These are phyloP conservation scores for Pyrocoelia pectoralis DNA, from an alignment of 2,888 invertebrate species.

Conservation along the genomic window DNA sequence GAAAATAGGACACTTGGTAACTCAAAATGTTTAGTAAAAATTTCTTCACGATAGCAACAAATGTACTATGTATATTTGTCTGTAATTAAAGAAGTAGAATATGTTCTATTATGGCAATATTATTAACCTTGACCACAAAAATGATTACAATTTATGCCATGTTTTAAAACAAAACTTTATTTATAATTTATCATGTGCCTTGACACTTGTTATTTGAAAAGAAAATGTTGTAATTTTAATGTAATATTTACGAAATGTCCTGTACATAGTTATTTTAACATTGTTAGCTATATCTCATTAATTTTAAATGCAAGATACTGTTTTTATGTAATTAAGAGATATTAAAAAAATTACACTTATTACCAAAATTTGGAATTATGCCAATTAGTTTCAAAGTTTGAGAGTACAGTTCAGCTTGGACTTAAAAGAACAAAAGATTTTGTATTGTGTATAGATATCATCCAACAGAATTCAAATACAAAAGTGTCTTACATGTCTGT, in stretches of 20 bases:
- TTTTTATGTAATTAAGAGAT: constrained; percentile 17
- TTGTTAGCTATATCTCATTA: constrained; percentile 30
- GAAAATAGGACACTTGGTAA: neutral
- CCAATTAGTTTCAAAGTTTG: too few relatives aligned
- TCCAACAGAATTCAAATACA: constrained; percentile 33
- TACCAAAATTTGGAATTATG: too few relatives aligned
- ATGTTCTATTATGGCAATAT: neutral
- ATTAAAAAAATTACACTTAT: constrained; percentile 9
- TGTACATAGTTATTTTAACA: constrained; percentile 42
- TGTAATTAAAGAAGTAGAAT: too few relatives aligned
- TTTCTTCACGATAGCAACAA: too few relatives aligned
- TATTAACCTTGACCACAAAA: neutral
- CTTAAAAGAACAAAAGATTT: too few relatives aligned
- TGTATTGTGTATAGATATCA: too few relatives aligned
- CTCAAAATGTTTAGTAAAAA: neutral
- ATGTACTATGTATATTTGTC: too few relatives aligned
- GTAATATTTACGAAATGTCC: constrained; percentile 45
- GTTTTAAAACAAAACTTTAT: neutral
- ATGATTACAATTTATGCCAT: too few relatives aligned
- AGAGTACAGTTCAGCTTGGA: too few relatives aligned
- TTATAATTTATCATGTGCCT: constrained; percentile 41
- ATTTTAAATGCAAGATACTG: constrained; percentile 21
- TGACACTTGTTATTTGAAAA: constrained; percentile 45
- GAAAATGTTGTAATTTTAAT: constrained; percentile 49
- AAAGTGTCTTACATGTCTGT: constrained; percentile 51